These are phyloP conservation scores for Creontiades dilutus DNA, from an alignment of 2,888 invertebrate genomes.

Conservation along the genomic window DNA sequence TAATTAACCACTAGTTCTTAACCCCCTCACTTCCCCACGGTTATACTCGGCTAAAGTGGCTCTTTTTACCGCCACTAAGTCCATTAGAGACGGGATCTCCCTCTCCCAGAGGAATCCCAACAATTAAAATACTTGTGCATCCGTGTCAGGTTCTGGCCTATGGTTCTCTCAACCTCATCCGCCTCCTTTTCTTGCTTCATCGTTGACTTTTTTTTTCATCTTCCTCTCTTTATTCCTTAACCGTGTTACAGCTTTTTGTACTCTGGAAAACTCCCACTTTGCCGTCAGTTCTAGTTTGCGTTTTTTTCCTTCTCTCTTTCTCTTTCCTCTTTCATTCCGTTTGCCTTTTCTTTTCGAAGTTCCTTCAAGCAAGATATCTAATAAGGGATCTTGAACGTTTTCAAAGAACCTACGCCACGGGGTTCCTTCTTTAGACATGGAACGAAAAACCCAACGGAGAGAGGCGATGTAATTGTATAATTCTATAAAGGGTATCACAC, in stretches of 20 bases:
- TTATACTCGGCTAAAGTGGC: not conserved
- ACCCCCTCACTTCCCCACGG: not conserved
- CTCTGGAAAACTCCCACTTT: constrained; percentile 22
- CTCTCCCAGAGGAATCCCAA: constrained; percentile 2
- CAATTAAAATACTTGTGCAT: constrained; percentile 39
- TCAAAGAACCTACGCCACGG: not conserved
- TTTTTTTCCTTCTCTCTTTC: not conserved
- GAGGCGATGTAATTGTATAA: too few species aligned
- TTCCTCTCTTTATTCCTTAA: constrained; percentile 29
- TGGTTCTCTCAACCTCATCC: constrained; percentile 4
- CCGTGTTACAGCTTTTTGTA: constrained; percentile 32
- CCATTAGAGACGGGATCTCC: constrained; percentile 32
- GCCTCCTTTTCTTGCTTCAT: constrained; percentile 21
- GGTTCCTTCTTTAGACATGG: not conserved
- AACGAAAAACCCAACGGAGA: too few species aligned
- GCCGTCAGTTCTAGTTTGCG: constrained; percentile 20
- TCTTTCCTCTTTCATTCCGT: not conserved
- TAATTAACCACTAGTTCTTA: constrained; percentile 14
- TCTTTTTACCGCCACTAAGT: constrained; percentile 31
- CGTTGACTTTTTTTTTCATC: constrained; percentile 16
- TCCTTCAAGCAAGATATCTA: not conserved
- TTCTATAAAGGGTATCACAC: too few species aligned
- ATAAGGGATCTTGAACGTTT: not conserved
- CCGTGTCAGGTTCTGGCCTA: constrained; percentile 26
- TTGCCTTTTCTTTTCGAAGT: not conserved